phyloP scores from a whole-genome alignment of 2,797 vertebrate species.

The Sylvia borin region DNA sequence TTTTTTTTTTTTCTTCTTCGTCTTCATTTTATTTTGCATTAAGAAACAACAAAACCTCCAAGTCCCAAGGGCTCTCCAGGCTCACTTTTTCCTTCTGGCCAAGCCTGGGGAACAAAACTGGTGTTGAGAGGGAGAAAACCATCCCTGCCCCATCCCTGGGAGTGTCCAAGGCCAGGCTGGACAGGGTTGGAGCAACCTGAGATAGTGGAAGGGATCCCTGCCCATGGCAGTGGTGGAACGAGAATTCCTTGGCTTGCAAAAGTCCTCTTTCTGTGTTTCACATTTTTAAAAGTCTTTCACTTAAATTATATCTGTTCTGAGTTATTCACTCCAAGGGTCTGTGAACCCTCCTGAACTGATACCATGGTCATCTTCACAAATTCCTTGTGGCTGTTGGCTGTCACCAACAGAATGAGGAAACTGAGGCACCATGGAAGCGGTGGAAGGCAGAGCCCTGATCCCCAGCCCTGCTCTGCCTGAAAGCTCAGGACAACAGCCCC shows the following conservation, averaged over 20 bases:
- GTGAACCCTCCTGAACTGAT: not conserved
- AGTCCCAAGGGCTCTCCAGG: not conserved
- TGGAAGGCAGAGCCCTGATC: not conserved
- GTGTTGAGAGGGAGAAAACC: not conserved
- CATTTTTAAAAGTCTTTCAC: not conserved
- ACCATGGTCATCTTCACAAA: not conserved
- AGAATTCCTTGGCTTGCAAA: not conserved
- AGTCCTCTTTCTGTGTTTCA: not conserved
- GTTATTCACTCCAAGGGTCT: not conserved
- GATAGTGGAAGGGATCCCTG: not conserved
- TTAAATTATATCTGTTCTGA: not conserved
- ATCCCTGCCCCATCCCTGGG: not conserved
- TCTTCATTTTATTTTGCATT: not conserved
- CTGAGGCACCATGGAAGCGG: not conserved
- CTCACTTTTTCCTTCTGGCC: not conserved
- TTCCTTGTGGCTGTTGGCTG: not conserved
- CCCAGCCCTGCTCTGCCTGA: not conserved
- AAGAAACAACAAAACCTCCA: not conserved
- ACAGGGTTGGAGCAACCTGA: not conserved
- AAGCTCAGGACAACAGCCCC: rapidly evolving
- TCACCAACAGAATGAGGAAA: not conserved
- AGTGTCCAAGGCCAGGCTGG: not conserved
- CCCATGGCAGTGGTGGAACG: not conserved
- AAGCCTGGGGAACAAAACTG: not conserved
- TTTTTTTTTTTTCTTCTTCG: not conserved